Conservation (phyloP, 1,140 invertebrate species). For the Triops cancriformis region DNA sequence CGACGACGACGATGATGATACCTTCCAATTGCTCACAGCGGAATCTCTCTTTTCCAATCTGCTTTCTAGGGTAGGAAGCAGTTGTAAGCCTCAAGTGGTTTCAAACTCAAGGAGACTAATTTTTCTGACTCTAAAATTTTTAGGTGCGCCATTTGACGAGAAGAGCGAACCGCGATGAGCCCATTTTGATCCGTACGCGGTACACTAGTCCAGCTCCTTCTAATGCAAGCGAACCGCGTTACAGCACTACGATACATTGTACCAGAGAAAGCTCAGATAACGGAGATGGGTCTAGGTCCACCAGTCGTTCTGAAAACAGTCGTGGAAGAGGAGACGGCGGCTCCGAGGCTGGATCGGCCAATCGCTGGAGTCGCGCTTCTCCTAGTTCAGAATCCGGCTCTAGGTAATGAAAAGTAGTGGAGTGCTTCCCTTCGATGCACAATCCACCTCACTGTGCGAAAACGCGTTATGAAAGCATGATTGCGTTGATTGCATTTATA, state of each 20-base stretch:
- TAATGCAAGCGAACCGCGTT: not conserved
- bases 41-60: conserved; percentile 82
- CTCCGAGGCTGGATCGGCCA: conserved; percentile 8
- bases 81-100: not conserved
- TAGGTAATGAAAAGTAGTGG: not conserved
- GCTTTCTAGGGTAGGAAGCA: conserved; percentile 58
- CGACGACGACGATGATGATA: conserved; percentile 72
- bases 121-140: too few relatives aligned
- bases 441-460: too few relatives aligned
- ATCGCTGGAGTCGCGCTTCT: conserved; percentile 24
- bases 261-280: not conserved
- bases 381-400: conserved; percentile 2
- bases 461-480: not conserved
- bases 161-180: conserved; percentile 16
- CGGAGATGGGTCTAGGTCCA: not conserved
- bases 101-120: too few relatives aligned
- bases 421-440: not conserved
- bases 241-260: not conserved
- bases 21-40: conserved; percentile 78
- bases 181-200: conserved; percentile 29
- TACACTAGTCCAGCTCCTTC: conserved; percentile 23
- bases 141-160: conserved; percentile 27
- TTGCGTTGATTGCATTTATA: too few relatives aligned
- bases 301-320: not conserved
- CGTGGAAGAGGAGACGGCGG: not conserved